These are phyloP conservation scores for Tachina grossa DNA, from an alignment of 2,888 invertebrate genomes.

Conservation along the genomic window DNA sequence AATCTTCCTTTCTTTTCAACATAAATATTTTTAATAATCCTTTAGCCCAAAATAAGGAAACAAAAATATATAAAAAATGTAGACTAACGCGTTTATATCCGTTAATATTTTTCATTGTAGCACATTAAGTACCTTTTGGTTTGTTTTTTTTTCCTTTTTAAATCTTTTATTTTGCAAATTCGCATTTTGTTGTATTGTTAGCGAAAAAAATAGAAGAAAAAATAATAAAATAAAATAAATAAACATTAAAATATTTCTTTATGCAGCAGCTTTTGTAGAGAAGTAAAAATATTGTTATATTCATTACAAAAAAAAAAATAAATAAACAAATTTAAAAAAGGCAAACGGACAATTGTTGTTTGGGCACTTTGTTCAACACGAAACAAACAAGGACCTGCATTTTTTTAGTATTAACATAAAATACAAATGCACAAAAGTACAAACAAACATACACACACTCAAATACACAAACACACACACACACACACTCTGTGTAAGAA, in stretches of 20 bases:
- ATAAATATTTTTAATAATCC: slow-evolving; percentile 60
- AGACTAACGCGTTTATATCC: slow-evolving; percentile 70
- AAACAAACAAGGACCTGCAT: slow-evolving; percentile 45
- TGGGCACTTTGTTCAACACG: slow-evolving; percentile 16
- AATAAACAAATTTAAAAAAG: slow-evolving; percentile 31
- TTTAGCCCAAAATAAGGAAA: slow-evolving; percentile 23
- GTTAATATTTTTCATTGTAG: slow-evolving; percentile 68
- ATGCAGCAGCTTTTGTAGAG: slow-evolving; percentile 60
- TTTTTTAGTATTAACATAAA: slow-evolving; percentile 26
- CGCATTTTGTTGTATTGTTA: slow-evolving; percentile 60
- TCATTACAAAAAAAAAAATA: slow-evolving; percentile 22
- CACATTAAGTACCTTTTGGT: slow-evolving; percentile 66
- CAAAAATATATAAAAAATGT: slow-evolving; percentile 45
- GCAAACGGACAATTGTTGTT: slow-evolving; percentile 61
- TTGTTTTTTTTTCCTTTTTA: slow-evolving; percentile 12
- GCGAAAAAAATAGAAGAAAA: slow-evolving; percentile 22
- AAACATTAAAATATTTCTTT: slow-evolving; percentile 80
- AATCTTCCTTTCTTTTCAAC: slow-evolving; percentile 43
- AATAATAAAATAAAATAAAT: slow-evolving; percentile 75
- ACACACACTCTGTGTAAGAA: not conserved
- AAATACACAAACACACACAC: not conserved
- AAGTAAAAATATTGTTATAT: slow-evolving; percentile 50
- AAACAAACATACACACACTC: not conserved
- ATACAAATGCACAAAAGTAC: slow-evolving; percentile 19
- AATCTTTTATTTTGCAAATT: slow-evolving; percentile 27